Percentiles rank a stretch among this genome's conserved stretches.
Evolutionary conservation across 2,797 vertebrate genomes (phyloP).

Genomic region (Aulostomus chinensis): DNA sequence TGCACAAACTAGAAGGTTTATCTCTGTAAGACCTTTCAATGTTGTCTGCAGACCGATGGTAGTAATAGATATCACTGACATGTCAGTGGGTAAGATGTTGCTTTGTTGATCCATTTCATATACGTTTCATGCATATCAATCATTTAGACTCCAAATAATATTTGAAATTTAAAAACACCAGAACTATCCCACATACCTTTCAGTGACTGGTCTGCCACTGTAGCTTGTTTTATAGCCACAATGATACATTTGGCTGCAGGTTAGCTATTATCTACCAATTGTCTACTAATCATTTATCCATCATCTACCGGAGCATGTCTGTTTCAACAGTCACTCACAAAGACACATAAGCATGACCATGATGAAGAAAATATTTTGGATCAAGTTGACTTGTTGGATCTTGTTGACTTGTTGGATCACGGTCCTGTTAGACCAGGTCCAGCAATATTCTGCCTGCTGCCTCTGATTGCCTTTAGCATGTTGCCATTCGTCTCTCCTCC

Average conservation of each 20-base stretch:
- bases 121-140: too few species aligned
- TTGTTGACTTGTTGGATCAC: too few species aligned
- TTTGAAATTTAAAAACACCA: too few species aligned
- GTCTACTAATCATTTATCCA: not conserved
- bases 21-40: too few species aligned
- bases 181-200: too few species aligned
- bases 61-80: too few species aligned
- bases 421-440: slow-evolving; percentile 22
- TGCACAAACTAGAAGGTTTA: too few species aligned
- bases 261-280: not conserved
- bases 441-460: slow-evolving; percentile 72
- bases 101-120: too few species aligned
- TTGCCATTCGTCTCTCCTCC: slow-evolving; percentile 57
- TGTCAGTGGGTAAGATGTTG: too few species aligned
- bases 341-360: slow-evolving; percentile 47
- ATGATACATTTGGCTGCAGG: slow-evolving; percentile 13
- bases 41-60: too few species aligned
- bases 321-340: slow-evolving; percentile 10
- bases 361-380: slow-evolving; percentile 58
- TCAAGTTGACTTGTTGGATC: too few species aligned
- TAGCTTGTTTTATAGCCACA: slow-evolving; percentile 2
- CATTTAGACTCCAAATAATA: too few species aligned
- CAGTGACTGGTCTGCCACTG: slow-evolving; percentile 2
- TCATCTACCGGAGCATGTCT: slow-evolving; percentile 33
- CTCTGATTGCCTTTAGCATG: slow-evolving; percentile 69